A percentile compares a stretch with the other conserved stretches of the same genome.
Evolutionary conservation across 2,888 invertebrate species (phyloP).

Genomic region (Perithous albicinctus): DNA sequence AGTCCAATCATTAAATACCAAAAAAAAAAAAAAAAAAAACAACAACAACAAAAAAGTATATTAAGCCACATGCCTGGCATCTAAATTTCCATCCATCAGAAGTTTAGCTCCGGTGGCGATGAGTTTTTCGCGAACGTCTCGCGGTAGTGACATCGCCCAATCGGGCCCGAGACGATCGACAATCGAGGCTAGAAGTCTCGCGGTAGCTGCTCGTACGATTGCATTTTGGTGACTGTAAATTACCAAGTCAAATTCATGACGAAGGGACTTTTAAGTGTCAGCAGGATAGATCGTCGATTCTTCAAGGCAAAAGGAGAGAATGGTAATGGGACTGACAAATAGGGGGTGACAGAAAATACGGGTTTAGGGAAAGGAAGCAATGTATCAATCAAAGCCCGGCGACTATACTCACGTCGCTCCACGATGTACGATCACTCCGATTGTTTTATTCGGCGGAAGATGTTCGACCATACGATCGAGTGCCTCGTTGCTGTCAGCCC

Average conservation of each 20-base stretch:
- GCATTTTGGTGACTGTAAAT: slow-evolving; percentile 92
- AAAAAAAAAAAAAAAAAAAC: too few species aligned
- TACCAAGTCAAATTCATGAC: slow-evolving; percentile 7
- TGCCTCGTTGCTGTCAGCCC: slow-evolving; percentile 94
- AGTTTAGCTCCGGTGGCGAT: slow-evolving; percentile 93
- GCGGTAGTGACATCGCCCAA: slow-evolving; percentile 89
- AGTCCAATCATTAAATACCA: background rate
- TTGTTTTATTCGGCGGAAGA: slow-evolving; percentile 89
- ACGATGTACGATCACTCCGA: slow-evolving; percentile 88
- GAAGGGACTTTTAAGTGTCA: too few species aligned
- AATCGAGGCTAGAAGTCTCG: slow-evolving; percentile 90
- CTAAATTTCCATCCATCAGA: slow-evolving; percentile 93
- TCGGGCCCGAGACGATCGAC: slow-evolving; percentile 91
- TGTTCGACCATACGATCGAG: slow-evolving; percentile 93
- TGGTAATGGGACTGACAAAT: slow-evolving; percentile 16
- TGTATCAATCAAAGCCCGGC: slow-evolving; percentile 49
- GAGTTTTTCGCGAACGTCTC: slow-evolving; percentile 92
- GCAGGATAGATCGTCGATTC: too few species aligned
- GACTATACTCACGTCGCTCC: slow-evolving; percentile 87
- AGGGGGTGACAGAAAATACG: slow-evolving; percentile 2
- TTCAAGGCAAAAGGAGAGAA: background rate
- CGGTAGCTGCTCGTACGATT: slow-evolving; percentile 93
- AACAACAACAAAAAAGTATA: background rate
- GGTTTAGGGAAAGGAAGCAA: background rate
- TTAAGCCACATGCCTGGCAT: slow-evolving; percentile 88